These are phyloP conservation scores for Drosophila merina DNA, from an alignment of 2,888 invertebrate species.

Conservation along the genomic window DNA sequence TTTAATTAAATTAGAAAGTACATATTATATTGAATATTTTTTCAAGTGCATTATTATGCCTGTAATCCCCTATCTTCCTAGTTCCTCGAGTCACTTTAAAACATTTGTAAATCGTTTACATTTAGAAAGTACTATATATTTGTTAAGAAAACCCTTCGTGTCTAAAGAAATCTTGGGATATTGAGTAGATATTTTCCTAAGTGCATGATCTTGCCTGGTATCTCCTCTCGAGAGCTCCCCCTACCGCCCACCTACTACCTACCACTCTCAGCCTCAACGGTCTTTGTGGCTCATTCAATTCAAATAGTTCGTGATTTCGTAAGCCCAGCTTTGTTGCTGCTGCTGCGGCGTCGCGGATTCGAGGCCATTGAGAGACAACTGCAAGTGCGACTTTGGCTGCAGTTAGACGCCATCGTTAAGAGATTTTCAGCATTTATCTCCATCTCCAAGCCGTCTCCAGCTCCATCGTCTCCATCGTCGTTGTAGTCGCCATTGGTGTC, in stretches of 20 bases:
- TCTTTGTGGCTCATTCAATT: slow-evolving; percentile 72
- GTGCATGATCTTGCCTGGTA: slow-evolving; percentile 15
- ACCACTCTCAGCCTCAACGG: slow-evolving; percentile 11
- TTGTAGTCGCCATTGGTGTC: slow-evolving; percentile 39
- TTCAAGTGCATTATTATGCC: too few relatives aligned
- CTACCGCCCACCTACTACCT: slow-evolving; percentile 3
- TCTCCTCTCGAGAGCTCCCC: not conserved
- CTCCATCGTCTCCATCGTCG: slow-evolving; percentile 13
- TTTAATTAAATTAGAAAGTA: too few relatives aligned
- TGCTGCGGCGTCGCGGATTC: slow-evolving; percentile 63
- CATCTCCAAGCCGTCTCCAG: slow-evolving; percentile 16
- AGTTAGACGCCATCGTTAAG: slow-evolving; percentile 57
- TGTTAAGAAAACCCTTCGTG: too few relatives aligned
- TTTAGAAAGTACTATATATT: too few relatives aligned
- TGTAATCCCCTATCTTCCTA: too few relatives aligned
- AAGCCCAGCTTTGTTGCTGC: slow-evolving; percentile 62
- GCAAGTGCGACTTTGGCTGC: slow-evolving; percentile 68
- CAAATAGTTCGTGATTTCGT: slow-evolving; percentile 78
- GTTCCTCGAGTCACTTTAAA: too few relatives aligned
- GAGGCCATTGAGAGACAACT: slow-evolving; percentile 69
- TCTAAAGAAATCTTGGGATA: too few relatives aligned
- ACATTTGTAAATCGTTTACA: too few relatives aligned
- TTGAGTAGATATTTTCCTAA: too few relatives aligned
- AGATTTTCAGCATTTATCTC: slow-evolving; percentile 37
- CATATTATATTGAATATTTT: too few relatives aligned